A percentile compares a stretch with the other conserved stretches of the same genome.
Evolutionary conservation across 23 tunicate species (phyloP).

Genomic region (Trididemnum nubilum): DNA sequence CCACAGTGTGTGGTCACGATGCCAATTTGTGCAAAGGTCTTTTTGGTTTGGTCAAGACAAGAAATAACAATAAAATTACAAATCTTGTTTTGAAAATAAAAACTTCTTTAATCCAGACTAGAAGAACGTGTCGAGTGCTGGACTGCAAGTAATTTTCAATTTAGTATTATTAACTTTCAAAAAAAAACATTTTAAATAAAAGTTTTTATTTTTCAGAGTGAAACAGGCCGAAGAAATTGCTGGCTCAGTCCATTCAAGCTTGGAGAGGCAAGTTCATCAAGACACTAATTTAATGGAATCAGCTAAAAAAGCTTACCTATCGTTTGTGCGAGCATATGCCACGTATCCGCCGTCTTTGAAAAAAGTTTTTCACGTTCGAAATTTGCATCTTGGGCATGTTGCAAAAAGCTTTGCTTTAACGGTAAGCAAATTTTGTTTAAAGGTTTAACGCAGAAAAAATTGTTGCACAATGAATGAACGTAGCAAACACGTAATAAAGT

Average conservation of each 20-base stretch:
- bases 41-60: no score
- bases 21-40: no score
- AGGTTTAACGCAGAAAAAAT: no score
- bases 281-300: conserved; percentile 39
- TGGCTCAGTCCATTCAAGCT: conserved; percentile 48
- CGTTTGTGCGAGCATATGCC: conserved; percentile 90
- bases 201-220: conserved; percentile 24
- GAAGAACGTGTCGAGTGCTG: no score
- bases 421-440: conserved; percentile 45
- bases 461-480: not conserved
- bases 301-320: conserved; percentile 65
- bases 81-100: no score
- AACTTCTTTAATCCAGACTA: no score
- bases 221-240: conserved; percentile 72
- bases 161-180: no score
- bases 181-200: no score
- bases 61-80: no score
- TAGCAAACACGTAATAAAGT: not conserved
- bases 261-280: conserved; percentile 54
- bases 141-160: no score
- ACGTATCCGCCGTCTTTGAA: conserved; percentile 87
- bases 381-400: conserved; percentile 96
- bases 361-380: conserved; percentile 86
- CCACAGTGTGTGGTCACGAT: no score
- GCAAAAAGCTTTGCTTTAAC: conserved; percentile 91